Conservation (phyloP, 2,797 vertebrate genomes). For the Sebastes minor region DNA sequence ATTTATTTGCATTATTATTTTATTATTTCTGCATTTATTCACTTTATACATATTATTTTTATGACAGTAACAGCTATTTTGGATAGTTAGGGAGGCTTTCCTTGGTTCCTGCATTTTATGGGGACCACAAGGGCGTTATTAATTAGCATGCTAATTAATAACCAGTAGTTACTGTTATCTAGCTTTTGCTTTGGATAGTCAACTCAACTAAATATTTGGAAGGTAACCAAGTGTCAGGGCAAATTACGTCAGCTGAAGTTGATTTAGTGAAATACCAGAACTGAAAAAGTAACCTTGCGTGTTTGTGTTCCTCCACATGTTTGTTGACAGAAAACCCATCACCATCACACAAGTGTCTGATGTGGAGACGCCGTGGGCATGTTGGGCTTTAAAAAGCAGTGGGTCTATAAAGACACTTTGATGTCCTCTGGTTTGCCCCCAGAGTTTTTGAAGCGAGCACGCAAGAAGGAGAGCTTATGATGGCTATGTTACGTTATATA, state of each 20-base stretch:
- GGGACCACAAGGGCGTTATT: too few relatives aligned
- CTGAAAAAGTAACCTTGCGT: background rate
- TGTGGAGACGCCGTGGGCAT: conserved; percentile 39
- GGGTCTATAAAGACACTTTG: conserved; percentile 50
- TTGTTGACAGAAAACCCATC: conserved; percentile 33
- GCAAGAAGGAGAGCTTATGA: background rate
- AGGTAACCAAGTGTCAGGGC: background rate
- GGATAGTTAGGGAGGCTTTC: background rate
- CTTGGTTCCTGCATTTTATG: accelerated
- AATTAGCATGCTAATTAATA: background rate
- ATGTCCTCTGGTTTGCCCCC: conserved; percentile 52
- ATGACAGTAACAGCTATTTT: too few relatives aligned
- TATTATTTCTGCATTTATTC: too few relatives aligned
- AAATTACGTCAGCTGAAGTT: background rate
- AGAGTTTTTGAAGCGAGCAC: background rate
- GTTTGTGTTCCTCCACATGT: conserved; percentile 9
- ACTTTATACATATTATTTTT: accelerated
- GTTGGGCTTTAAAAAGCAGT: conserved; percentile 34
- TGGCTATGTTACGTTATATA: background rate
- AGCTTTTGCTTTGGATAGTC: background rate
- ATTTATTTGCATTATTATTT: too few relatives aligned
- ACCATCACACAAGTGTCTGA: conserved; percentile 30
- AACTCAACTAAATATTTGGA: background rate
- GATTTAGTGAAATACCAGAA: background rate
- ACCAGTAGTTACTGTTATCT: background rate